Conservation (phyloP, 2,888 invertebrate species). For the Drosophila conformis region DNA sequence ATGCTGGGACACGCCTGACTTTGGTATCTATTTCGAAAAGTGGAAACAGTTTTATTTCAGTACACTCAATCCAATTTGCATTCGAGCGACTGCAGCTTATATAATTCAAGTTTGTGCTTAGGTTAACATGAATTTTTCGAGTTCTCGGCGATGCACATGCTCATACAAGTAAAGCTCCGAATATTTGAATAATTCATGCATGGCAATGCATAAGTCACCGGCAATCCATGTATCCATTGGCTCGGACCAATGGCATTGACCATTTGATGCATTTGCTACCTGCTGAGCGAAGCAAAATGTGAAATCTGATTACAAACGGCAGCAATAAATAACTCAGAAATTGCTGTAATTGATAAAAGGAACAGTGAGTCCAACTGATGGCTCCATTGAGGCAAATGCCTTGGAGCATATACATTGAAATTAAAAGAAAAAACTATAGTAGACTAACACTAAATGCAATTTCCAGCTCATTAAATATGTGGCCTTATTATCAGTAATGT, state of each 20-base stretch:
- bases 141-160: slow-evolving; percentile 42
- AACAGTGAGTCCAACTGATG: slow-evolving; percentile 3
- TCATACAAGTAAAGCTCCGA: slow-evolving; percentile 13
- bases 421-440: neutral
- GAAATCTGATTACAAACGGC: slow-evolving; percentile 50
- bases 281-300: slow-evolving; percentile 51
- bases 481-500: neutral
- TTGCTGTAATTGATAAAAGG: neutral
- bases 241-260: slow-evolving; percentile 19
- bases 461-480: neutral
- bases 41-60: slow-evolving; percentile 34
- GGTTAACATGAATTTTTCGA: slow-evolving; percentile 41
- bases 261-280: slow-evolving; percentile 41
- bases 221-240: slow-evolving; percentile 22
- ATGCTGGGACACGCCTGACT: neutral
- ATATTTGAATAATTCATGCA: slow-evolving; percentile 80
- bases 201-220: slow-evolving; percentile 74
- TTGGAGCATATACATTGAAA: slow-evolving; percentile 2
- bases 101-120: slow-evolving; percentile 63
- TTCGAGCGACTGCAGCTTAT: slow-evolving; percentile 50
- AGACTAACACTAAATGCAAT: slow-evolving; percentile 2
- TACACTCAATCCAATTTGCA: slow-evolving; percentile 41
- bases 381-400: slow-evolving; percentile 10
- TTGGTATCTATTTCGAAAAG: slow-evolving; percentile 14
- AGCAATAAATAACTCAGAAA: slow-evolving; percentile 46